A percentile compares a stretch with the other conserved stretches of the same genome.
These are phyloP conservation scores for Tolypeutes matacus DNA, from an alignment of 2,797 vertebrate genomes.

Conservation along the genomic window DNA sequence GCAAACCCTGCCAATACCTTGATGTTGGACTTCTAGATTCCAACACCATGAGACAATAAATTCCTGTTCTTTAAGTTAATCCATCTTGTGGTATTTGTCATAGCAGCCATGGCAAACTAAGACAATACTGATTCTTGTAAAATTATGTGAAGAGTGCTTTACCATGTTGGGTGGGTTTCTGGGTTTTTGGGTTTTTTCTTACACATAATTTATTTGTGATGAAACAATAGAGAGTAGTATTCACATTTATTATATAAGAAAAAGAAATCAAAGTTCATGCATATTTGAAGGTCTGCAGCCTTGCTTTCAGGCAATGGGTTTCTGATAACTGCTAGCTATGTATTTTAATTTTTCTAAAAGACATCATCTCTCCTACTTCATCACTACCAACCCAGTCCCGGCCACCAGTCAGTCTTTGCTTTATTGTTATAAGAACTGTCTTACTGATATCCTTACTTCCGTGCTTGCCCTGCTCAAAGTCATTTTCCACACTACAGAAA, in stretches of 20 bases:
- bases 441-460: not conserved
- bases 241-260: not conserved
- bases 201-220: not conserved
- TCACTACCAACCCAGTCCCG: not conserved
- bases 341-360: conserved; percentile 1
- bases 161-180: not conserved
- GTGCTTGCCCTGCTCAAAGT: not conserved
- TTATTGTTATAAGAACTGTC: not conserved
- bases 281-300: not conserved
- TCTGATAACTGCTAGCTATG: not conserved
- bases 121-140: not conserved
- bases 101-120: too few species aligned
- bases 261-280: not conserved
- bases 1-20: too few species aligned
- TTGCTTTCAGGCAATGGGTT: not conserved
- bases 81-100: too few species aligned
- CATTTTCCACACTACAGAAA: not conserved
- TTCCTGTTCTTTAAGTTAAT: too few species aligned
- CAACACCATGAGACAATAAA: too few species aligned
- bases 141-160: conserved; percentile 10
- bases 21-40: too few species aligned
- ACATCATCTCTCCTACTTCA: not conserved
- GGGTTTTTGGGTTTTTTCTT: too few species aligned
- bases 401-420: not conserved
- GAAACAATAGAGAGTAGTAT: not conserved